Evolutionary conservation across 2,113 vertebrate genomes (phyloP), one percentile per base, ranked within the genome.

Genomic region (Lucifuga dentata): DNA sequence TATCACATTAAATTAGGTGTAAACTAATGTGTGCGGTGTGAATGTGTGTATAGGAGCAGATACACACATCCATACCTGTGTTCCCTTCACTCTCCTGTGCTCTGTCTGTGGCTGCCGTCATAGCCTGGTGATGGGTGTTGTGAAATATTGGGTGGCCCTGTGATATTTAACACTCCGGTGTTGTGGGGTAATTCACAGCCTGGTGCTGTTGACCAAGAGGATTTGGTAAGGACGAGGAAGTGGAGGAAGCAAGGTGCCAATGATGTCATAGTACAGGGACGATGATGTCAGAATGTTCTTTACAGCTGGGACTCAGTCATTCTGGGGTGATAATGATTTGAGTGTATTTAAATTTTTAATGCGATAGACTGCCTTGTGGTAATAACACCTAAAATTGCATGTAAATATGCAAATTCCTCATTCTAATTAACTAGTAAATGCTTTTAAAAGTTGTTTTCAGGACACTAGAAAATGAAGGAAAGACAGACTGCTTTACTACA

Each of bases 121-220:
- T 71, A 39, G 5, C 44, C 44, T 11, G 5, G 35, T 62, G 79
- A 76, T 63, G 43, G 39, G 24, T 83, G 86, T 88, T 84, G 81
- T 57, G 81, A 88, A 86, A 92, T 91, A 62, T 75, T 5, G 76
- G 56, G 76, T 11, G 46, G 56, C 52, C 49, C 62, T 38, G 87
- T 72, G 77, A 76, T 83, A 92, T 92, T 84, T 90, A 56, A 58
- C 88, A 52, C 65, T 15, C 33, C 3, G 39, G 67, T 84, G 86
- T 88, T 78, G 81, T 71, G 26, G 68, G 41, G 80, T 86, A 86
- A 85, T 88, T 89, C 79, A n/a, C 90, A 72, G 59, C 71, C 62
- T 17, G 11, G 65, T 61, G 79, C 43, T 81, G 76, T 78, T 88
- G 74, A 79, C 79, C 46, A 32, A 77, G 60, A 60, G 71, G 60